A percentile compares a stretch with the other conserved stretches of the same genome.
phyloP scores from a whole-genome alignment of 2,113 vertebrate species.

The Pao palembangensis region DNA sequence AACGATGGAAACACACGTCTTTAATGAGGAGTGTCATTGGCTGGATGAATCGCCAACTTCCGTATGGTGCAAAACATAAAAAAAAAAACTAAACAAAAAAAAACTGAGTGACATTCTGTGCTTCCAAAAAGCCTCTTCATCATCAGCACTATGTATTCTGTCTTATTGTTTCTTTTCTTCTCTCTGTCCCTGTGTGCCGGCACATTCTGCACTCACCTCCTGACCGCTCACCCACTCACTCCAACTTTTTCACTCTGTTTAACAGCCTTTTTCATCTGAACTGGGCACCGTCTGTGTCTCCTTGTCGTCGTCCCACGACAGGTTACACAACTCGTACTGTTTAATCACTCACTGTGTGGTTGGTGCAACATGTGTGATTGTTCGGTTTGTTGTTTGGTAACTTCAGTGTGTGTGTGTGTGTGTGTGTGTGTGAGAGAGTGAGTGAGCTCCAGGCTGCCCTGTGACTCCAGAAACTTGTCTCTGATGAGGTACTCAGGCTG shows the following conservation, averaged over 20 bases:
- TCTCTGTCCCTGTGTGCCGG: constrained; percentile 30
- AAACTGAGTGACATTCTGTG: too few relatives aligned
- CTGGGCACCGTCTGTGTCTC: constrained; percentile 17
- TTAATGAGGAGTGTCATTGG: too few relatives aligned
- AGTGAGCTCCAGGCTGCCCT: constrained; percentile 64
- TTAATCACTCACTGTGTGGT: too few relatives aligned
- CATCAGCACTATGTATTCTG: constrained; percentile 2
- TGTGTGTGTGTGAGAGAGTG: background rate
- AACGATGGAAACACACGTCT: too few relatives aligned
- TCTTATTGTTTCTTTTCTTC: constrained; percentile 20
- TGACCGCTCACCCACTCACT: constrained; percentile 50
- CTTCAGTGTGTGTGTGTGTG: background rate
- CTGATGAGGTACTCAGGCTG: background rate
- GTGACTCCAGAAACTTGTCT: constrained; percentile 53
- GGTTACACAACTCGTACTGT: constrained; percentile 33
- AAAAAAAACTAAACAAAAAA: too few relatives aligned
- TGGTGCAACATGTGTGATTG: constrained; percentile 1
- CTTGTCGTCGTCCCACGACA: constrained; percentile 6
- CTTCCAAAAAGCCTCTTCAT: constrained; percentile 31
- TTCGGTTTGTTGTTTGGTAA: constrained; percentile 14
- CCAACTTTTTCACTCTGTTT: constrained; percentile 4
- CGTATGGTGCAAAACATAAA: too few relatives aligned
- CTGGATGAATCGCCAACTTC: too few relatives aligned
- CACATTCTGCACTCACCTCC: constrained; percentile 61
- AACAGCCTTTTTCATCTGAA: constrained; percentile 31